phyloP scores from a whole-genome alignment of 2,888 invertebrate genomes.

The Drosophila flavopinicola region DNA sequence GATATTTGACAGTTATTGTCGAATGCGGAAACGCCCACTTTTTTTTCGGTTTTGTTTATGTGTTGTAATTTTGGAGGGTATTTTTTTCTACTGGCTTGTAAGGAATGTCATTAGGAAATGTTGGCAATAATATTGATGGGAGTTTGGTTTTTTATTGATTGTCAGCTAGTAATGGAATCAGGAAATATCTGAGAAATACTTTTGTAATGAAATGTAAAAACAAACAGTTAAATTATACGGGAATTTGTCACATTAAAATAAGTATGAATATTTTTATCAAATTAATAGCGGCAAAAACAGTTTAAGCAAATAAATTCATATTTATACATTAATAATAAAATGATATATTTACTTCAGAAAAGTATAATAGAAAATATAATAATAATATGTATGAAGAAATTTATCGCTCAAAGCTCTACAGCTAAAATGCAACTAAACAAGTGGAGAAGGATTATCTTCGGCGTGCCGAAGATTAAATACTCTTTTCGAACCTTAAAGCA shows the following conservation, averaged over 20 bases:
- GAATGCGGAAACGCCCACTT: conserved; percentile 70
- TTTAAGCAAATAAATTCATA: no score
- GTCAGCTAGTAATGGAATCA: conserved; percentile 10
- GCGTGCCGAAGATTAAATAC: no score
- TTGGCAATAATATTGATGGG: conserved; percentile 14
- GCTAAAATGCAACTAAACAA: no score
- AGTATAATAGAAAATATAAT: no score
- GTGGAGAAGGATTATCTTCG: no score
- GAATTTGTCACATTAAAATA: not conserved
- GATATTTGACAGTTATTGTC: conserved; percentile 75
- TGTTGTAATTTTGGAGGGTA: conserved; percentile 35
- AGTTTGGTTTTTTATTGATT: conserved; percentile 37
- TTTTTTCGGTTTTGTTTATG: conserved; percentile 44
- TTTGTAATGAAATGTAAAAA: no score
- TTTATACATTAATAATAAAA: no score
- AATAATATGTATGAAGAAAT: no score
- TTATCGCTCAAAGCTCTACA: no score
- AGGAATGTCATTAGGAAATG: conserved; percentile 30
- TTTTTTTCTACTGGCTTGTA: conserved; percentile 18
- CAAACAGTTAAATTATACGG: not conserved
- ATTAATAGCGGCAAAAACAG: no score
- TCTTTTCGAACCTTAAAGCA: no score
- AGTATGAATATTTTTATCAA: not conserved
- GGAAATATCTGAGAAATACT: conserved; percentile 1
- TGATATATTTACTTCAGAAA: no score